Evolutionary conservation across 2,888 invertebrate genomes (phyloP).

Genomic region (Cephonodes hylas): DNA sequence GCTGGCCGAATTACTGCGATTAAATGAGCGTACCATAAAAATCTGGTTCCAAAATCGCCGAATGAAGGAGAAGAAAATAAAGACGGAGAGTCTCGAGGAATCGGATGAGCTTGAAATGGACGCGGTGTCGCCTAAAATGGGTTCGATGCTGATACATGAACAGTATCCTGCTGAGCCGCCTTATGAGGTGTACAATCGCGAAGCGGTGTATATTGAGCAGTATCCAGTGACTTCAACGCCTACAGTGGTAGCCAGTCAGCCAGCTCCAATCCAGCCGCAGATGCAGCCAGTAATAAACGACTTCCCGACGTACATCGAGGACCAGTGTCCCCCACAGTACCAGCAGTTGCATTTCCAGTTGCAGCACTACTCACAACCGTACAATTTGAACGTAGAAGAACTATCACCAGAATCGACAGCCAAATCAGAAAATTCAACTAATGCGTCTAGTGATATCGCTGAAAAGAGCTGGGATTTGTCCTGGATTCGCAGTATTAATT

Average conservation of each 20-base stretch:
- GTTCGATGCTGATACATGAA: slow-evolving; percentile 33
- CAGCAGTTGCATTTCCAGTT: slow-evolving; percentile 34
- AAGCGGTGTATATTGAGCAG: slow-evolving; percentile 39
- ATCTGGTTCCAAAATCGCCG: slow-evolving; percentile 92
- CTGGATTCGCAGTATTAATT: slow-evolving; percentile 52
- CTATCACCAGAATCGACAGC: slow-evolving; percentile 23
- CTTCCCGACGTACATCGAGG: slow-evolving; percentile 34
- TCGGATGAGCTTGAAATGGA: slow-evolving; percentile 49
- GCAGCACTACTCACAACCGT: slow-evolving; percentile 33
- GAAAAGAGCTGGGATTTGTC: slow-evolving; percentile 56
- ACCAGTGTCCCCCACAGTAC: slow-evolving; percentile 31
- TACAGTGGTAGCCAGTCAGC: slow-evolving; percentile 19
- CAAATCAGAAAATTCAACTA: slow-evolving; percentile 24
- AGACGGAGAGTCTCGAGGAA: slow-evolving; percentile 50
- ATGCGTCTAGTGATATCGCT: slow-evolving; percentile 26
- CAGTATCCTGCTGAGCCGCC: slow-evolving; percentile 29
- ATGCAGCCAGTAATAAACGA: neutral
- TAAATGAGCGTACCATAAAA: slow-evolving; percentile 81
- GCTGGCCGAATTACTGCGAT: slow-evolving; percentile 54
- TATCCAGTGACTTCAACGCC: slow-evolving; percentile 36
- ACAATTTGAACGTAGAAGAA: slow-evolving; percentile 28
- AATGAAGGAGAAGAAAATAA: slow-evolving; percentile 87
- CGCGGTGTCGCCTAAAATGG: slow-evolving; percentile 41
- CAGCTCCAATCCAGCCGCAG: slow-evolving; percentile 4
- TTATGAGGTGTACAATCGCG: slow-evolving; percentile 34